Evolutionary conservation across 1,140 invertebrate species (phyloP).

Genomic region (Nephotettix cincticeps): DNA sequence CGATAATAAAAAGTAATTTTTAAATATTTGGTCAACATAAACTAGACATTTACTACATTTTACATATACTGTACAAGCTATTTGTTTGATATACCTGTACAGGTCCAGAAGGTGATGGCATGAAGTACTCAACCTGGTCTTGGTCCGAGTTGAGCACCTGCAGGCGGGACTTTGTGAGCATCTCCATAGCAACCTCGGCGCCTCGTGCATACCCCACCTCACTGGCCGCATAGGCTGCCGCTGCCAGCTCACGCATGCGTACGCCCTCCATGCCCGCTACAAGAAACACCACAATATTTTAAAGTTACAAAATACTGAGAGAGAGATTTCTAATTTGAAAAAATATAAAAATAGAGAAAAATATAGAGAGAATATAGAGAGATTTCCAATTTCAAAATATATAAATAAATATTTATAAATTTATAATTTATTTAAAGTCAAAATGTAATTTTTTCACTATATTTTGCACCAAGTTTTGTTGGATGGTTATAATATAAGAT

Average conservation of each 20-base stretch:
- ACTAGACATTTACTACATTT: not conserved
- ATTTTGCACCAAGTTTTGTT: no score
- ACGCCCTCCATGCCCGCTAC: constrained; percentile 28
- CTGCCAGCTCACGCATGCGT: constrained; percentile 23
- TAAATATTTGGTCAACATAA: not conserved
- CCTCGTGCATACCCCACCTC: constrained; percentile 18
- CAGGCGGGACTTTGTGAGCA: constrained; percentile 27
- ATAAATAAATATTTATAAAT: no score
- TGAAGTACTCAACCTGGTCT: constrained; percentile 51
- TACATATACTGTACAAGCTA: not conserved
- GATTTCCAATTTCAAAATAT: no score
- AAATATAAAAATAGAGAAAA: not conserved
- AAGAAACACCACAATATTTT: not conserved
- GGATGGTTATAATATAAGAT: no score
- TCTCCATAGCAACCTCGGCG: constrained; percentile 36
- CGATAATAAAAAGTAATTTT: not conserved
- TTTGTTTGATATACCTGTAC: constrained; percentile 21
- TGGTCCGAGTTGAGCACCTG: constrained; percentile 24
- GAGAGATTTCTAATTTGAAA: not conserved
- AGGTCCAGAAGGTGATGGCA: constrained; percentile 47
- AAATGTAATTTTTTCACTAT: no score
- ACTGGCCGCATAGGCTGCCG: constrained; percentile 30
- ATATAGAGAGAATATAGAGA: no score
- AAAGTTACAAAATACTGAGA: not conserved
- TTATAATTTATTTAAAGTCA: no score